These are phyloP conservation scores for Platynereis dumerilii DNA, from an alignment of 2,888 invertebrate species.

Conservation along the genomic window DNA sequence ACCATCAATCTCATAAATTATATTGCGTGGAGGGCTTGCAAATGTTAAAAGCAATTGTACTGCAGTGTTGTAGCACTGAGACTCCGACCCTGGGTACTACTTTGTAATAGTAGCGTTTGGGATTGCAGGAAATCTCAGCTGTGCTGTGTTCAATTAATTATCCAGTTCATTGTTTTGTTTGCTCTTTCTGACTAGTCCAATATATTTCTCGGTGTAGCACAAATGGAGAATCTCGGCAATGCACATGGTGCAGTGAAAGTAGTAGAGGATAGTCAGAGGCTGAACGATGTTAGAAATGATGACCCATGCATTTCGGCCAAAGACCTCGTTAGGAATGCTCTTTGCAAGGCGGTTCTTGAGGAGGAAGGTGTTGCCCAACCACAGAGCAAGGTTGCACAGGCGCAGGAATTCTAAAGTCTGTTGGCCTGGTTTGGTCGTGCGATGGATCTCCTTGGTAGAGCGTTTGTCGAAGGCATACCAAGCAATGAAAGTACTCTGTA, in stretches of 20 bases:
- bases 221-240: constrained; percentile 13
- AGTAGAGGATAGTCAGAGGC: constrained; percentile 22
- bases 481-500: constrained; percentile 17
- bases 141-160: too few species aligned
- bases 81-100: too few species aligned
- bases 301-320: constrained; percentile 6
- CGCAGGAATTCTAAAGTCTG: constrained; percentile 16
- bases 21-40: too few species aligned
- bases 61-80: too few species aligned
- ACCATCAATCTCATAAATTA: too few species aligned
- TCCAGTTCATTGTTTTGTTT: too few species aligned
- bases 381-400: constrained; percentile 18
- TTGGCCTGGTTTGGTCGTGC: constrained; percentile 8
- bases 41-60: too few species aligned
- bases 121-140: too few species aligned
- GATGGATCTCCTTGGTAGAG: constrained; percentile 14
- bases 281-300: constrained; percentile 19
- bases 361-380: constrained; percentile 14
- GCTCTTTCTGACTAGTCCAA: constrained; percentile 2
- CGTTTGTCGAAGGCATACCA: constrained; percentile 20
- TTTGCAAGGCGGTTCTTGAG: constrained; percentile 12
- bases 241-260: constrained; percentile 15
- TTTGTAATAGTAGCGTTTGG: too few species aligned
- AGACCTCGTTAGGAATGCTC: constrained; percentile 3
- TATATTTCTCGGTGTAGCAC: constrained; percentile 14